phyloP scores from a whole-genome alignment of 2,113 vertebrate species.

The Oncorhynchus gorbuscha region DNA sequence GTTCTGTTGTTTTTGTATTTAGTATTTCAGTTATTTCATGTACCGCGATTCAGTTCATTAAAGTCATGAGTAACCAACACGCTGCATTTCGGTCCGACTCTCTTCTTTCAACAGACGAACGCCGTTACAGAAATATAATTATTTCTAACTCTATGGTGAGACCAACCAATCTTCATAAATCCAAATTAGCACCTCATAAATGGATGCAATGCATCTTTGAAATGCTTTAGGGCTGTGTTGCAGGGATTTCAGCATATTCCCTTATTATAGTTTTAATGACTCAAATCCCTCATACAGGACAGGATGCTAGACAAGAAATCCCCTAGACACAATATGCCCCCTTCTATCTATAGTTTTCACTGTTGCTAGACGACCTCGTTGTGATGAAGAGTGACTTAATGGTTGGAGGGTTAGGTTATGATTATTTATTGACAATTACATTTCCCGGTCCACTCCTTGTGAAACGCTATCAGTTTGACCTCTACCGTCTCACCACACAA shows the following conservation, averaged over 20 bases:
- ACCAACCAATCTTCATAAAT: too few species aligned
- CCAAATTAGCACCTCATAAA: too few species aligned
- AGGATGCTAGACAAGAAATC: not conserved
- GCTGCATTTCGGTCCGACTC: too few species aligned
- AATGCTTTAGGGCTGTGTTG: not conserved
- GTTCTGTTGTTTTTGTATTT: too few species aligned
- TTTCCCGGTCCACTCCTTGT: not conserved
- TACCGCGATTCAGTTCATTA: too few species aligned
- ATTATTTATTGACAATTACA: conserved; percentile 32
- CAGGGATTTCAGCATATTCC: not conserved
- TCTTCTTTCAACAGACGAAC: too few species aligned
- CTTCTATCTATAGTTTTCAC: conserved; percentile 19
- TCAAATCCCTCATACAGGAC: not conserved
- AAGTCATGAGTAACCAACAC: too few species aligned
- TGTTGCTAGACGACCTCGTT: conserved; percentile 41
- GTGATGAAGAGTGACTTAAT: conserved; percentile 30
- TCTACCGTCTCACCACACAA: too few species aligned
- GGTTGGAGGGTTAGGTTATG: conserved; percentile 27
- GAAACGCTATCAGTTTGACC: not conserved
- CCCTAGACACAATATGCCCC: conserved; percentile 12
- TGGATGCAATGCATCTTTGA: too few species aligned
- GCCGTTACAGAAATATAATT: too few species aligned
- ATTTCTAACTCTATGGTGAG: too few species aligned
- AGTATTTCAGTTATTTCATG: too few species aligned
- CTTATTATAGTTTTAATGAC: not conserved